phyloP scores from a whole-genome alignment of 2,113 vertebrate species.

The Psephotus haematonotus region DNA sequence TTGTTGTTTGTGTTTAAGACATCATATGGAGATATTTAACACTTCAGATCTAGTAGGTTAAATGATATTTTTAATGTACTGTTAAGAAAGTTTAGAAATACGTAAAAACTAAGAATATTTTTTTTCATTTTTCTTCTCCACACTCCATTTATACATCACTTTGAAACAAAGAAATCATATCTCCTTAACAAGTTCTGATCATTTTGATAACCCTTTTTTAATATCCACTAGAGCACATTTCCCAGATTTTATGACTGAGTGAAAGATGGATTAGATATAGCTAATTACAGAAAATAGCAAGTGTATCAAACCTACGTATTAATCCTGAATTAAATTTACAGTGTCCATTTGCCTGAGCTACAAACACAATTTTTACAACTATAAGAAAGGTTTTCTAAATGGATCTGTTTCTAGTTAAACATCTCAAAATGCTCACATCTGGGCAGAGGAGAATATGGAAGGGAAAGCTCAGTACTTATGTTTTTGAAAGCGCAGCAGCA shows the following conservation, averaged over 20 bases:
- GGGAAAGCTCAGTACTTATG: background rate
- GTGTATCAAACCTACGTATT: background rate
- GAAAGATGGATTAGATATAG: background rate
- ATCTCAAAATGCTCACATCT: background rate
- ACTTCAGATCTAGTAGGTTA: background rate
- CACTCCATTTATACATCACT: background rate
- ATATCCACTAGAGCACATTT: background rate
- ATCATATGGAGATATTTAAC: constrained; percentile 23
- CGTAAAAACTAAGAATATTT: background rate
- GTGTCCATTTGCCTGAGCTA: background rate
- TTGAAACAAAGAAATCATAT: background rate
- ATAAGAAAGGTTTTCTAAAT: background rate
- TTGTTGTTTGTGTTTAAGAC: constrained; percentile 8
- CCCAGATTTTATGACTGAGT: background rate
- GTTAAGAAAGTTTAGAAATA: background rate
- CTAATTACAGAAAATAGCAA: background rate
- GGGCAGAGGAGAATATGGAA: background rate
- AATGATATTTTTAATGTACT: background rate
- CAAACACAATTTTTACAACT: background rate
- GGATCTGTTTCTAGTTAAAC: background rate
- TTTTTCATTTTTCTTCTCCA: background rate
- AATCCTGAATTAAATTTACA: background rate
- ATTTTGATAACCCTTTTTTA: background rate
- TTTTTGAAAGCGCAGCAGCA: background rate
- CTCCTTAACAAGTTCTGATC: background rate